Conservation (phyloP, 23 tunicate species). For the Ciona savignyi region DNA sequence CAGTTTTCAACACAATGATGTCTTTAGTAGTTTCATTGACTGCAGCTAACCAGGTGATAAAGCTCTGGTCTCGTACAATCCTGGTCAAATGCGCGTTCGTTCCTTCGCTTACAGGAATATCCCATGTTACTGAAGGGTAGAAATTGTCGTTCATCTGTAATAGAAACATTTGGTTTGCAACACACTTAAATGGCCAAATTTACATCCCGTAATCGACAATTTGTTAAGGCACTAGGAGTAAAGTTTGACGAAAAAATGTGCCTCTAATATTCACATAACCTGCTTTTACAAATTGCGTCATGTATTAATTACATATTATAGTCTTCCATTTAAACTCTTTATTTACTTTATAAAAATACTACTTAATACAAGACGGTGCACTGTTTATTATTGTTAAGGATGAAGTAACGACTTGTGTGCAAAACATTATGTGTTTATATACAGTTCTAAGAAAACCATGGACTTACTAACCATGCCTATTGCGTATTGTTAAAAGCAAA, state of each 20-base stretch:
- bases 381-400: too few relatives aligned
- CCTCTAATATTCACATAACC: too few relatives aligned
- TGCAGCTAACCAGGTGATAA: conserved; percentile 99
- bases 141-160: conserved; percentile 99
- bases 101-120: conserved; percentile 97
- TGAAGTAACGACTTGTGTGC: too few relatives aligned
- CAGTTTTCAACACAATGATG: conserved; percentile 89
- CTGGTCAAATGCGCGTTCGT: conserved; percentile 89
- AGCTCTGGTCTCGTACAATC: conserved; percentile 93
- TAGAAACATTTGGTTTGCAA: background rate
- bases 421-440: too few relatives aligned
- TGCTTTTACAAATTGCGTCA: too few relatives aligned
- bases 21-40: conserved; percentile 95
- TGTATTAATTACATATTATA: too few relatives aligned
- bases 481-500: too few relatives aligned
- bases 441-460: too few relatives aligned
- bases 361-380: too few relatives aligned
- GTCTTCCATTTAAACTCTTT: too few relatives aligned
- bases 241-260: background rate
- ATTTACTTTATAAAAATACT: too few relatives aligned
- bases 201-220: background rate
- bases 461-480: too few relatives aligned
- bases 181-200: background rate
- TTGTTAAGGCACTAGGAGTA: background rate
- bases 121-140: conserved; percentile 99